These are phyloP conservation scores for Euleptes europaea DNA, from an alignment of 2,113 vertebrate genomes.

Conservation along the genomic window DNA sequence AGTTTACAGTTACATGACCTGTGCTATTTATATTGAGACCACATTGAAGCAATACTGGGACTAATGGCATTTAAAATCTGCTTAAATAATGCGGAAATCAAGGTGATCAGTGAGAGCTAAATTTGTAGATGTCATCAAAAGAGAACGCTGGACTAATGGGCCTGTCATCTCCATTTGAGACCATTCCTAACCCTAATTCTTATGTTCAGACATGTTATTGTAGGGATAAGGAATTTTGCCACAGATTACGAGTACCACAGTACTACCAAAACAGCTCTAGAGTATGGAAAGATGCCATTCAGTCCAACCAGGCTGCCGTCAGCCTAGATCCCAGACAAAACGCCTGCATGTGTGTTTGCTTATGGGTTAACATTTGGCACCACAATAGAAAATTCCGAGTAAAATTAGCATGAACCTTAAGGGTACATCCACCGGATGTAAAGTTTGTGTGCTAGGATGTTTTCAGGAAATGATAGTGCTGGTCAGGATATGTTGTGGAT, in stretches of 20 bases:
- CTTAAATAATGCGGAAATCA: neutral
- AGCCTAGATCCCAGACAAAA: constrained; percentile 45
- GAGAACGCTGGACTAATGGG: neutral
- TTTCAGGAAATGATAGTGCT: constrained; percentile 44
- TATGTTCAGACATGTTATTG: constrained; percentile 27
- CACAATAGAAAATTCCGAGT: constrained; percentile 18
- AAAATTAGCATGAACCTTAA: constrained; percentile 8
- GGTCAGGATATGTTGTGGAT: constrained; percentile 5
- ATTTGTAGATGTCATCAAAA: neutral
- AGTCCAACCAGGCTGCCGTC: neutral
- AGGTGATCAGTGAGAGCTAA: neutral
- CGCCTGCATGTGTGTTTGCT: neutral
- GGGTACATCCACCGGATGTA: constrained; percentile 43
- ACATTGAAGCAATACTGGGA: neutral
- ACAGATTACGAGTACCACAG: constrained; percentile 17
- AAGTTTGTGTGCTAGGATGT: constrained; percentile 20
- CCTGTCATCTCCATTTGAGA: neutral
- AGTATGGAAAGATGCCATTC: constrained; percentile 25
- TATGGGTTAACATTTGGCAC: constrained; percentile 24
- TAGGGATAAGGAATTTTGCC: constrained; percentile 14
- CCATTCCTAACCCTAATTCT: no score
- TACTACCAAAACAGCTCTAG: constrained; percentile 42
- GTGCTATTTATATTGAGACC: no score
- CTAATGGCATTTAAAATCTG: neutral
- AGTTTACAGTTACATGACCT: neutral